Base-by-base conservation (phyloP, 2,113 vertebrate species). In the Promerops cafer region DNA sequence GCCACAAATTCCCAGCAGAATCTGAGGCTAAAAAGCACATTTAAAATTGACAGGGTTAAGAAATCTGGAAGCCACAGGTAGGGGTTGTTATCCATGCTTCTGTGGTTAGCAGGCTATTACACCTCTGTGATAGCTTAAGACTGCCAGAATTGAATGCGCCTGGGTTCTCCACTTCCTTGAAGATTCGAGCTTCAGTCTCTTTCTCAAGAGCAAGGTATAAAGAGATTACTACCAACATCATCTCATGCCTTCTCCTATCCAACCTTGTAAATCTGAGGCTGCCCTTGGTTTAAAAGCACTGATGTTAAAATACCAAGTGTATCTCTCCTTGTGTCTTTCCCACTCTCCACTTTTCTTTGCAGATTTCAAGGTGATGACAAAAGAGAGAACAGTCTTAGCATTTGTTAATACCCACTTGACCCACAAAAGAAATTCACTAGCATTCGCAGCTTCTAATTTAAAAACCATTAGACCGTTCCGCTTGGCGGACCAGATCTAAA, bases 391-490 rank as follows among this genome's bases (percentile, higher is more conserved):
- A 95, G 97, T 88, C 97, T 98, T 98, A 97, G 98, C 98, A 98
- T 98, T 98, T 98, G 98, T 98, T 98, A 98, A 98, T 98, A 98
- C 98, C 98, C 98, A 98, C 97, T 97, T 98, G 98, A 99, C 98
- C 98, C 98, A 98, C 98, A 97, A 98, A 97, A 97, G 96, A 97
- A 98, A 98, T 96, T 97, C 97, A 91, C 97, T 87, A 97, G 96
- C 95, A 97, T 98, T 98, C 70, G n/a, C 93, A 97, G 98, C 97
- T 97, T 97, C 98, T 99, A 97, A 98, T 99, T 98, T 98, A 98
- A 98, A 98, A 99, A 98, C 98, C 98, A 99, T 99, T 99, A 99
- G 98, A 98, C 98, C 96, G 98, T 98, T 99, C 98, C 98, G 98
- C 99, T 99, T 98, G 98, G 98, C 96, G 97, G 98, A 99, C 98